These are phyloP conservation scores for Drosophila lacertosa DNA, from an alignment of 1,140 invertebrate species.

Conservation along the genomic window DNA sequence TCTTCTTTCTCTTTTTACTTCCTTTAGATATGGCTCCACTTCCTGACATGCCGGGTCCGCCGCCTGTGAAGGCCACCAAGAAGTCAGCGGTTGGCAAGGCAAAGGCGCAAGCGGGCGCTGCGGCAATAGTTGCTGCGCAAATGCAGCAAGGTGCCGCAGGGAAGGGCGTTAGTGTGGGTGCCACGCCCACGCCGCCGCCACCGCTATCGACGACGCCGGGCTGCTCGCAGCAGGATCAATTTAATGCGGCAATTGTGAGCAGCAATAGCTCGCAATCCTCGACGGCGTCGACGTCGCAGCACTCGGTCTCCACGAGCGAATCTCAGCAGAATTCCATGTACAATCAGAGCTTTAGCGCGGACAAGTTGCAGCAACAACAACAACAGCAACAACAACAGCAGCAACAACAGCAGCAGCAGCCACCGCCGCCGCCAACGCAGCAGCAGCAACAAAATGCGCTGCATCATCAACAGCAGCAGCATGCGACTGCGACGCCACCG, in stretches of 20 bases:
- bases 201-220: slow-evolving; percentile 77
- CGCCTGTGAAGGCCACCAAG: slow-evolving; percentile 76
- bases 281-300: slow-evolving; percentile 78
- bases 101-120: slow-evolving; percentile 55
- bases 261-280: slow-evolving; percentile 82
- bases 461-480: slow-evolving; percentile 60
- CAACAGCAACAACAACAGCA: slow-evolving; percentile 38
- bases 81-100: slow-evolving; percentile 73
- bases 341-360: slow-evolving; percentile 80
- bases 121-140: slow-evolving; percentile 7
- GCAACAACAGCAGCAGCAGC: slow-evolving; percentile 39
- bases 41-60: slow-evolving; percentile 79
- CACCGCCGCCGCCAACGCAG: too few species aligned
- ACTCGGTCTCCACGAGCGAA: slow-evolving; percentile 79
- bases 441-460: slow-evolving; percentile 55
- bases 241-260: slow-evolving; percentile 78
- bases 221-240: slow-evolving; percentile 75
- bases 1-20: too few species aligned
- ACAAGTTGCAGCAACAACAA: slow-evolving; percentile 64
- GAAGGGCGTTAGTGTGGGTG: slow-evolving; percentile 47
- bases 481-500: slow-evolving; percentile 63
- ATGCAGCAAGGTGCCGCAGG: slow-evolving; percentile 44
- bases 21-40: slow-evolving; percentile 58
- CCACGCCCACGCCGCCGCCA: slow-evolving; percentile 73
- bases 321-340: slow-evolving; percentile 83